Conservation (phyloP, 2,888 invertebrate genomes). For the Xylocampa areola region DNA sequence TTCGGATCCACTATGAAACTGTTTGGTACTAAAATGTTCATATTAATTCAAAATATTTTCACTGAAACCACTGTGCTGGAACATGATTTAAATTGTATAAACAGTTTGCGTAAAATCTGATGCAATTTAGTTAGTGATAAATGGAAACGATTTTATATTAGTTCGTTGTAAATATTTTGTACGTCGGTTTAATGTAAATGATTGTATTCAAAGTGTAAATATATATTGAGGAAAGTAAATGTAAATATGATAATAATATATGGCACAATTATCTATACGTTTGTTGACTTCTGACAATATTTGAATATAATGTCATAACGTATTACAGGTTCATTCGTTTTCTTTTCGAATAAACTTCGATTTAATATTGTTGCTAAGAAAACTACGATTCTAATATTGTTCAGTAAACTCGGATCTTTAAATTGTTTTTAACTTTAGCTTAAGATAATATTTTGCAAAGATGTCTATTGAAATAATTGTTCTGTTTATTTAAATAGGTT, state of each 20-base stretch:
- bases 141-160: slow-evolving; percentile 25
- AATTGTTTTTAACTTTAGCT: no score
- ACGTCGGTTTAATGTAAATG: slow-evolving; percentile 68
- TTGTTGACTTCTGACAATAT: slow-evolving; percentile 81
- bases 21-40: slow-evolving; percentile 17
- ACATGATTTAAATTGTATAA: slow-evolving; percentile 14
- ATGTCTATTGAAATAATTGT: no score
- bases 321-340: not conserved
- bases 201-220: slow-evolving; percentile 77
- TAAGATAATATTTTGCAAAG: no score
- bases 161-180: slow-evolving; percentile 68
- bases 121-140: slow-evolving; percentile 32
- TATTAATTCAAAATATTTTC: slow-evolving; percentile 12
- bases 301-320: slow-evolving; percentile 37
- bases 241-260: slow-evolving; percentile 74
- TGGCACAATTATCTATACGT: slow-evolving; percentile 66
- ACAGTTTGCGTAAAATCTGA: slow-evolving; percentile 28
- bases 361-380: not conserved
- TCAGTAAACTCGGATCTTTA: no score
- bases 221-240: slow-evolving; percentile 73
- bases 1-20: slow-evolving; percentile 40
- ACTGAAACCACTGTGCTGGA: slow-evolving; percentile 8
- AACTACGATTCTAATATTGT: no score
- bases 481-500: no score
- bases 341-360: not conserved